Evolutionary conservation across 2,797 vertebrate species (phyloP), one percentile per base, ranked within the genome.

Genomic region (Nothura maculosa): DNA sequence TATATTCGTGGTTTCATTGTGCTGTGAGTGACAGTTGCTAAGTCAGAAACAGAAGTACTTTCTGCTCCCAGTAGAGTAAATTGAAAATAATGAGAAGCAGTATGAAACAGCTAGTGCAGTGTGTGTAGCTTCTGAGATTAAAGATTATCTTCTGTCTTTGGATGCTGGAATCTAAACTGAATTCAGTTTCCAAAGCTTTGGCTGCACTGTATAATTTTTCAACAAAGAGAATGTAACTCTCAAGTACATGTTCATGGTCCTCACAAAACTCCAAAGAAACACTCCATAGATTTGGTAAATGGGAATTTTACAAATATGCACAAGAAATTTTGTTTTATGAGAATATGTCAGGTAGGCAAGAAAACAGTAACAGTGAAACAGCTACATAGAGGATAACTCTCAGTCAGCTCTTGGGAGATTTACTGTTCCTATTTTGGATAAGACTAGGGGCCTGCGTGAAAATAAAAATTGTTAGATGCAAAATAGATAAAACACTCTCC

Each of bases 381-480:
- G 60, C n/a, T 81, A 72, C 10, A 28, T 17, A 69, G 27, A 81
- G 18, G 5, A 81, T 68, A 83, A 86, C 25, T 85, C 48, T 72
- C 68, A 87, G 62, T 24, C 25, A 85, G 24, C 8, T 87, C 43
- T 28, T 68, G 43, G 20, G 43, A 94, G 88, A 93, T 77, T 60
- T 82, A 74, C 79, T 85, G 75, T 89, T 84, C 67, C n/a, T 17
- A 36, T 55, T 81, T 17, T 66, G 63, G 91, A 57, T 80, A 68
- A 87, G 54, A 30, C 62, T n/a, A 57, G 36, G 4, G 42, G 24
- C 30, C 63, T 22, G 30, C 20, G 9, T 67, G 43, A 81, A 94
- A 92, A 79, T 54, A 36, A 87, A 81, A 94, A 94, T 76, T 61
- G 38, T 32, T 47, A 74, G 67, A 86, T 90, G 27, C 11, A 84